These are phyloP conservation scores for Micrasema longulum DNA, from an alignment of 1,140 invertebrate species.

Conservation along the genomic window DNA sequence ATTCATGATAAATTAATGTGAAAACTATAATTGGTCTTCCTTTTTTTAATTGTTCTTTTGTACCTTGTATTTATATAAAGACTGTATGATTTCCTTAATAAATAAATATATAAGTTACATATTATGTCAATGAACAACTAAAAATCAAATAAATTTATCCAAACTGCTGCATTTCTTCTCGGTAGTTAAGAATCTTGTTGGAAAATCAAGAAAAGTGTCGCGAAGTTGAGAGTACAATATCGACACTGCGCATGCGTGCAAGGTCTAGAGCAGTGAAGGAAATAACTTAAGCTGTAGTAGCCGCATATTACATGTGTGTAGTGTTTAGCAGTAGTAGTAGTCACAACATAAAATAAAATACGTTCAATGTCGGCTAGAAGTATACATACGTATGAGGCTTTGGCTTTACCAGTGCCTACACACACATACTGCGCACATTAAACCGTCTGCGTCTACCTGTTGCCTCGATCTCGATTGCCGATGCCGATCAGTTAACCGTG, in stretches of 20 bases:
- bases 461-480: conserved; percentile 1
- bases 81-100: no score
- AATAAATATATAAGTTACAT: no score
- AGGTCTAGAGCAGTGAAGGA: neutral
- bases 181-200: no score
- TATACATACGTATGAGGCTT: neutral
- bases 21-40: no score
- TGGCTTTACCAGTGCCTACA: neutral
- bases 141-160: no score
- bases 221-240: no score
- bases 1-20: no score
- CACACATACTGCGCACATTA: neutral
- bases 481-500: conserved; percentile 17
- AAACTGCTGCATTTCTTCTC: no score
- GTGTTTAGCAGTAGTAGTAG: neutral
- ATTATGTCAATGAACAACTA: no score
- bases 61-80: no score
- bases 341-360: neutral
- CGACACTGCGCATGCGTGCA: conserved; percentile 18
- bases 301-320: neutral
- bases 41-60: no score
- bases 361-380: neutral
- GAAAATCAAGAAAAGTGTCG: no score
- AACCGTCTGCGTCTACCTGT: conserved; percentile 9
- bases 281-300: neutral